Conservation (phyloP, 2,888 invertebrate species). For the Luperina nickerlii region DNA sequence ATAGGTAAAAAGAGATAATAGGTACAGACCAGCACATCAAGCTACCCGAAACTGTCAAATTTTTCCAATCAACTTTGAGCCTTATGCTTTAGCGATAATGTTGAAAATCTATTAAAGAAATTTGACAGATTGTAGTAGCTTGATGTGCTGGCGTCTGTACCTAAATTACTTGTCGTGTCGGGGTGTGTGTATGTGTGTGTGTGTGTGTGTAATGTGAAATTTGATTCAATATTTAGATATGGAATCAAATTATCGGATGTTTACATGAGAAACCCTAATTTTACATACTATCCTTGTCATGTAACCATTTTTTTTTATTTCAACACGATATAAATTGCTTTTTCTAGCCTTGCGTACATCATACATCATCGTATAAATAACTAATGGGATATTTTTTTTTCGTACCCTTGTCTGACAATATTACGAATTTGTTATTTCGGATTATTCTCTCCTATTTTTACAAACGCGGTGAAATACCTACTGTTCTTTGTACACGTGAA, state of each 20-base stretch:
- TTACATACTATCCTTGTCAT: neutral
- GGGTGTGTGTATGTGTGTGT: neutral
- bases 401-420: slow-evolving; percentile 10
- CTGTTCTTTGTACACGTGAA: neutral
- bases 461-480: no score
- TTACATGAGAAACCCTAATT: neutral
- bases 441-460: neutral
- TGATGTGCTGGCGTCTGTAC: neutral
- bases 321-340: neutral
- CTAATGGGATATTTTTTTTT: slow-evolving; percentile 17
- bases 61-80: no score
- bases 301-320: neutral
- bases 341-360: neutral
- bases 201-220: neutral
- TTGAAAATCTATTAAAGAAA: no score
- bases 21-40: no score
- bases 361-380: slow-evolving; percentile 19
- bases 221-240: neutral
- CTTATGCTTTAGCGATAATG: no score
- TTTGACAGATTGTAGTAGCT: no score
- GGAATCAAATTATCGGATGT: neutral
- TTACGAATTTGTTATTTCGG: slow-evolving; percentile 11
- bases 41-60: no score
- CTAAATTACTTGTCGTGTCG: no score
- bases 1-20: no score